Evolutionary conservation across 2,888 invertebrate genomes (phyloP), one percentile per base, ranked within the genome.

Genomic region (Mamestra brassicae): DNA sequence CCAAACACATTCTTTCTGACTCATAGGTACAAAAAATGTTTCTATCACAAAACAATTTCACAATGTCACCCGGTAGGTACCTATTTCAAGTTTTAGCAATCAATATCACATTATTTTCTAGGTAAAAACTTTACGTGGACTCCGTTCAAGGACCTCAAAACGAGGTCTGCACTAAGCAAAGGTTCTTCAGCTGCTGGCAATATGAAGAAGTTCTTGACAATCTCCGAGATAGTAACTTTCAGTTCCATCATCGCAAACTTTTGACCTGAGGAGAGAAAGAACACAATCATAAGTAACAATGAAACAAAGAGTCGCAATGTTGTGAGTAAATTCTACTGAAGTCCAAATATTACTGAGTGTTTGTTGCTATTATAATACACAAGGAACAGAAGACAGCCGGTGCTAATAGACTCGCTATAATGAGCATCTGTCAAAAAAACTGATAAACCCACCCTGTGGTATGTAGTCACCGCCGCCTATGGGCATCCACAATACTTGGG

Each of bases 171-270:
- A 0, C 91, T 90, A 11, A 97, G 72, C 54, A 92, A 80, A 1
- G 95, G 93, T 80, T 94, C 91, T 65, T 93, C 92, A 52, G 92
- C 91, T 45, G 91, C 86, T 0, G 88, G 89, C 50, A 89, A 64
- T 55, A 93, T 34, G 81, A 94, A 91, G 82, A 97, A 97, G 60
- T 94, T 91, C 69, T 96, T 95, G n/a, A 97, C 87, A 7, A 97
- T 85, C 86, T 96, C 96, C 0, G 97, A 96, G 3, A 97, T 74
- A 0, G 94, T 91, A 0, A 95, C 92, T 89, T 97, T 97, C 85
- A 97, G 91, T 88, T 97, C 97, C 86, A 97, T 88, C 90, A 97
- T 92, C 10, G 94, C 94, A 68, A 94, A 94, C 78, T 93, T 94
- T 88, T 94, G 94, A 71, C 94, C 94, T 94, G 58, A 34, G 26